Conservation (phyloP, 1,140 invertebrate genomes). For the Temnothorax curvispinosus region DNA sequence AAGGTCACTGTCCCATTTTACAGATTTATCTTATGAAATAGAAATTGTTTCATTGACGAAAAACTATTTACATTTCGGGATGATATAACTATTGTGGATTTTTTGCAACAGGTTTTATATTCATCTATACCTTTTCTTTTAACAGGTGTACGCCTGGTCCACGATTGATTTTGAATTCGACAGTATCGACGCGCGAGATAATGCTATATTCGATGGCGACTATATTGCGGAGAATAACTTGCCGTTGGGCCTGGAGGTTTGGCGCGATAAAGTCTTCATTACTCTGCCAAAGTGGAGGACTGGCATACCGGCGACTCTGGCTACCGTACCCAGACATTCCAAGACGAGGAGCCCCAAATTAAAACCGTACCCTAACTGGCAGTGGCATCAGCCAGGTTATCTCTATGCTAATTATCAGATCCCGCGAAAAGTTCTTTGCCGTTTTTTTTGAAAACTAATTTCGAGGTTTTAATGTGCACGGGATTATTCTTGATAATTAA, state of each 20-base stretch:
- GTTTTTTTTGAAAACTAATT: background rate
- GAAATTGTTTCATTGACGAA: background rate
- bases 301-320: slow-evolving; percentile 90
- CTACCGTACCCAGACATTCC: slow-evolving; percentile 86
- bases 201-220: slow-evolving; percentile 86
- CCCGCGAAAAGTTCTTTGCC: background rate
- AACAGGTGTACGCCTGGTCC: slow-evolving; percentile 87
- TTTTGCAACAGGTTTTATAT: background rate
- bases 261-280: slow-evolving; percentile 89
- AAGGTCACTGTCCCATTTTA: background rate
- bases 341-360: slow-evolving; percentile 88
- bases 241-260: slow-evolving; percentile 90
- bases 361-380: slow-evolving; percentile 91
- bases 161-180: slow-evolving; percentile 87
- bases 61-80: background rate
- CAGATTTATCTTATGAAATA: background rate
- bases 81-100: background rate
- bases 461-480: background rate
- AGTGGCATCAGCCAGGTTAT: slow-evolving; percentile 87
- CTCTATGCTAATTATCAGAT: slow-evolving; percentile 8
- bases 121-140: background rate
- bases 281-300: slow-evolving; percentile 93
- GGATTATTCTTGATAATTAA: background rate
- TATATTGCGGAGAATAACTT: slow-evolving; percentile 91
- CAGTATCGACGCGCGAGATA: slow-evolving; percentile 81